phyloP scores from a whole-genome alignment of 1,140 invertebrate genomes.

The Papilio aristodemus region DNA sequence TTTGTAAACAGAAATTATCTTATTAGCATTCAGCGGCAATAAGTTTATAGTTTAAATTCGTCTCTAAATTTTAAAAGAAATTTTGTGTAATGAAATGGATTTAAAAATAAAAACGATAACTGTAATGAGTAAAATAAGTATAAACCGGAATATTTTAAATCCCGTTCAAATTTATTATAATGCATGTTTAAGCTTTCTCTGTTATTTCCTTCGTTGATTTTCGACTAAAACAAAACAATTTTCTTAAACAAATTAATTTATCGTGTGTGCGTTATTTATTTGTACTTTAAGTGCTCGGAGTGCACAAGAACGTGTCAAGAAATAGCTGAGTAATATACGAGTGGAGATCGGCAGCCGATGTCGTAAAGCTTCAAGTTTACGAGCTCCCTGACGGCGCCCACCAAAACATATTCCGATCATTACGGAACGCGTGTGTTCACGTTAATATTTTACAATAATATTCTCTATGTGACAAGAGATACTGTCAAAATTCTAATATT shows the following conservation, averaged over 20 bases:
- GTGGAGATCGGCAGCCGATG: constrained; percentile 39
- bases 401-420: constrained; percentile 35
- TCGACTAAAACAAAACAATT: constrained; percentile 3
- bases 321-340: constrained; percentile 32
- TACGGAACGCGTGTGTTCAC: constrained; percentile 39
- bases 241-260: constrained; percentile 21
- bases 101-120: no score
- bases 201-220: no score
- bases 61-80: no score
- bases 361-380: constrained; percentile 43
- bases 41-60: no score
- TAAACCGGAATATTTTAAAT: no score
- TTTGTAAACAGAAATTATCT: no score
- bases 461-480: constrained; percentile 10
- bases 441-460: constrained; percentile 14
- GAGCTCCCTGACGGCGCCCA: constrained; percentile 37
- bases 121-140: no score
- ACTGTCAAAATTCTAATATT: constrained; percentile 11
- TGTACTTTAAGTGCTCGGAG: constrained; percentile 25
- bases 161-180: no score
- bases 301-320: constrained; percentile 30
- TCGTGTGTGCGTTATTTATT: constrained; percentile 26
- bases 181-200: no score
- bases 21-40: no score
- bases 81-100: no score